Base-by-base conservation (phyloP, 2,888 invertebrate species). In the Carterocephalus palaemon region DNA sequence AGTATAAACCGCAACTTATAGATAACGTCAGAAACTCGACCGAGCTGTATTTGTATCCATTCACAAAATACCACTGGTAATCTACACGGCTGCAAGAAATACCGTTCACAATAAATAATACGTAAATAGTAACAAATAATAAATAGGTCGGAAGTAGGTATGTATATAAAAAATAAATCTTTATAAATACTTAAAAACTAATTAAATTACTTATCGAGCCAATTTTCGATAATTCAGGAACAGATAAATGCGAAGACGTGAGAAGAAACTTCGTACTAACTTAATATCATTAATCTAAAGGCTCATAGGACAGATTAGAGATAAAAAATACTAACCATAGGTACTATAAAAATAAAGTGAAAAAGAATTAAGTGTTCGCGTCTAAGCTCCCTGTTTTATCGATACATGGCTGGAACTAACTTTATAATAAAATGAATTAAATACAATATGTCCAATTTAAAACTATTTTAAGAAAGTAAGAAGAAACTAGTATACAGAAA, bases 1-100 rank as follows among this genome's bases (percentile, higher is more conserved):
- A 85, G 85, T 85, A 84, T 77, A 70, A 73, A 83, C 84, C 84
- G 84, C 84, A 76, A 79, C 73, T 75, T 76, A 79, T 59, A 69
- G 52, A 58, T 61, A 68, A 61, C 33, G 62, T 54, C 59, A 64
- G 64, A 63, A 60, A 55, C 36, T 51, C 43, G 48, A 38, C 19
- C 37, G 40, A 48, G 40, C 42, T 33, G 43, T 46, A 42, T 38
- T 24, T 40, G 28, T 45, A 33, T 46, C 10, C 31, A 17, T 40
- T 45, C 37, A 45, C 24, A 38, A 46, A 39, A 53, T 33, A 57
- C 64, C 71, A 77, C 75, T 74, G 74, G 74, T 72, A 68, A 61
- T 67, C 55, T 62, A 63, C 62, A 60, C 56, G 64, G 60, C 59
- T 58, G 57, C 58, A 53, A 53, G 54, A 36, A 47, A 51, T 48